Evolutionary conservation across 2,888 invertebrate genomes (phyloP), one percentile per base, ranked within the genome.

Genomic region (Erannis defoliaria): DNA sequence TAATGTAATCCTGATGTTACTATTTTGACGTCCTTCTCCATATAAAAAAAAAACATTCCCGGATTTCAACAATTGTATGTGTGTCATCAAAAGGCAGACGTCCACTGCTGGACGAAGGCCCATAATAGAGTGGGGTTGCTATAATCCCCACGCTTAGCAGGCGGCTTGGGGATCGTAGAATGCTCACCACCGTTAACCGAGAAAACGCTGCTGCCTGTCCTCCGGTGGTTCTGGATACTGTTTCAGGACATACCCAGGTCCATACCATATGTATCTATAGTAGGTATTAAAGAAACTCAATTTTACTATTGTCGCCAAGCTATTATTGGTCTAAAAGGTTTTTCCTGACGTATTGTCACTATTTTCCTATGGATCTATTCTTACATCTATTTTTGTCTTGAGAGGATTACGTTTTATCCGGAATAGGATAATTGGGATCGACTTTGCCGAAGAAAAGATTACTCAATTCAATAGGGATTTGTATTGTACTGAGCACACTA

Each of bases 401-500:
- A 21, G 35, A 35, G 21, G 49, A 49, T 35, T 49, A 49, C 49
- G 18, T 35, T 51, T 40, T 40, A 40, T 51, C 51, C 51, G 29
- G 40, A 51, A 51, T 40, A 51, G 51, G 51, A 51, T 51, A 51
- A 51, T 51, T 51, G 51, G 31, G 29, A 51, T 51, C 51, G 31
- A 40, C 51, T 51, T 31, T 51, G 51, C 40, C 5, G n/a, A 29
- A 29, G 26, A 51, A 51, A 51, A 51, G 38, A 40, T 40, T 51
- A 37, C 35, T 38, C 50, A 46, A 46, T 18, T 50, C 16, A 31
- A 46, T 46, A 33, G 16, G 50, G 37, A 50, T 38, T 40, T 42
- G 16, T 51, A 40, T 51, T 51, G 40, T 51, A 31, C 26, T 8
- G 14, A 5, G 14, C 23, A 19, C 18, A 38, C 31, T n/a, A 40